Base-by-base conservation (phyloP, 2,113 vertebrate species). In the Candoia aspera region DNA sequence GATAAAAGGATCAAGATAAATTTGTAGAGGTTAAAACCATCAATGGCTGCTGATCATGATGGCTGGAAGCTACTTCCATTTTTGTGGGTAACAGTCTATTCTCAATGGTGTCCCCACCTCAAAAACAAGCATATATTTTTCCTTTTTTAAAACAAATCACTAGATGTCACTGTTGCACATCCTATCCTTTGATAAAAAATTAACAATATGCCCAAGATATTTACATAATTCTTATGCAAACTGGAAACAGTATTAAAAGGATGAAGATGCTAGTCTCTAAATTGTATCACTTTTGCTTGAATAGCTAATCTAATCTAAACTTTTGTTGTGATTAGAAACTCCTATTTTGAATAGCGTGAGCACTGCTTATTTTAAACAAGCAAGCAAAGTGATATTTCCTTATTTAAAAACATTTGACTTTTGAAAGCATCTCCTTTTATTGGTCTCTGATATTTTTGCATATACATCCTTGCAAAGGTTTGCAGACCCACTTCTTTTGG, bases 141-240 rank as follows among this genome's bases (percentile, higher is more conserved):
- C 26, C n/a, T 62, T 13, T 6, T 33, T 3, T 60, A 9, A 2
- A 0, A 0, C 13, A 0, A 0, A 49, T 87, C 91, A 64, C 93
- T 95, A 94, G 96, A 93, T 97, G 95, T 86, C 93, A 23, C 95
- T 96, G 91, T 97, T 94, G 89, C 89, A 54, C 60, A 29, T 33
- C 54, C 26, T 5, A 96, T 95, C 6, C 42, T 26, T n/a, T 55
- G 26, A 21, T 42, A 49, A 87, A 29, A 55, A 11, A 64, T 54
- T 85, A 89, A 83, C 2, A 2, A 42, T 24, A 42, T 58, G 21
- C 54, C 19, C 42, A 59, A 15, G 86, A 42, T 3, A 55, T 29
- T 2, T 1, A 33, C 0, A 0, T 42, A 0, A 4, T 60, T 88
- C 17, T 2, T 10, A 2, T 37, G 49, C 37, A 15, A 21, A 2